These are phyloP conservation scores for Erebia ligea DNA, from an alignment of 2,888 invertebrate genomes.

Conservation along the genomic window DNA sequence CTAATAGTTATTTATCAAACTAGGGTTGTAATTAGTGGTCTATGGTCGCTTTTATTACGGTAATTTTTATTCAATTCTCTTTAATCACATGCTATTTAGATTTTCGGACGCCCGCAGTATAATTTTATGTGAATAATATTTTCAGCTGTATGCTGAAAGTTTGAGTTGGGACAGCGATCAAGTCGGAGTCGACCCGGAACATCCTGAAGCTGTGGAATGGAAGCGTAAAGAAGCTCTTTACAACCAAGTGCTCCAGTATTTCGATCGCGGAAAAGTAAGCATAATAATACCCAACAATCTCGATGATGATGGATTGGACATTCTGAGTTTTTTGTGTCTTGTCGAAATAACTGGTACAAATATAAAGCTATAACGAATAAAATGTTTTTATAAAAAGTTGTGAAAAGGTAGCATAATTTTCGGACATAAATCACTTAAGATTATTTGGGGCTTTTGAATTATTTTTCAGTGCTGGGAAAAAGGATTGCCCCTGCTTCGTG, in stretches of 20 bases:
- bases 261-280: slow-evolving; percentile 94
- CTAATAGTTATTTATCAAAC: not conserved
- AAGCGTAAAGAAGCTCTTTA: slow-evolving; percentile 95
- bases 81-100: too few species aligned
- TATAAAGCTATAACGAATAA: too few species aligned
- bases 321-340: too few species aligned
- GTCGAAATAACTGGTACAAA: too few species aligned
- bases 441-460: not conserved
- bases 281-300: not conserved
- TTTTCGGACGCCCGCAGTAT: too few species aligned
- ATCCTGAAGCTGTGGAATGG: slow-evolving; percentile 92
- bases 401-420: too few species aligned
- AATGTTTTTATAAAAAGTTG: too few species aligned
- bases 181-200: slow-evolving; percentile 86
- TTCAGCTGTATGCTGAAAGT: slow-evolving; percentile 93
- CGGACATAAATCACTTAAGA: too few species aligned
- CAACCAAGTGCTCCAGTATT: slow-evolving; percentile 94
- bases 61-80: too few species aligned
- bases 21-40: too few species aligned
- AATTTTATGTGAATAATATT: slow-evolving; percentile 20
- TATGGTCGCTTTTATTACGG: not conserved
- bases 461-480: slow-evolving; percentile 95
- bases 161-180: slow-evolving; percentile 91
- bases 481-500: slow-evolving; percentile 95
- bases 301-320: too few species aligned